Evolutionary conservation across 2,797 vertebrate species (phyloP), one percentile per base, ranked within the genome.

Genomic region (Urophycis tenuis): DNA sequence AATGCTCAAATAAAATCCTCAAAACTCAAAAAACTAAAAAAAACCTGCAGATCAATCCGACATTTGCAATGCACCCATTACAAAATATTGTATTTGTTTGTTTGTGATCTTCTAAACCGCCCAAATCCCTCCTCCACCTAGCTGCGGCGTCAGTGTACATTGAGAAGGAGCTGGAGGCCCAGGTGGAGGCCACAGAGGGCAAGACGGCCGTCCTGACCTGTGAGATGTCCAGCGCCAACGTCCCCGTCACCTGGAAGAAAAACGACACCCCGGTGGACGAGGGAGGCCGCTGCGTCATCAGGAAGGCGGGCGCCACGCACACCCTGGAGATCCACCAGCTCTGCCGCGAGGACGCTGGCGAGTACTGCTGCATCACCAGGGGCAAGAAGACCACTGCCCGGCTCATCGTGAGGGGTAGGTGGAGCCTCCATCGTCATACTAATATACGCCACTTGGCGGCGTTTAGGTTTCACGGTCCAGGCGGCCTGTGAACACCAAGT

Each of bases 191-290:
- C 17, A 89, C 92, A 80, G 95, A 96, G 80, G 93, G 94, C 0
- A 92, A 92, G 77, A 87, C 89, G 0, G 92, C 93, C 45, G 78
- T 88, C 35, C 83, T 96, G 34, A 88, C 84, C 36, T 97, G 96
- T n/a, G 93, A 95, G 80, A 85, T 95, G 15, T 95, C 93, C 78
- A 93, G 91, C 67, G 81, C 93, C 0, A 92, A 91, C 1, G 86
- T 93, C 30, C 89, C 90, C 0, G 93, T 95, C 75, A 93, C 94
- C n/a, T 97, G 95, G 96, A 96, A 85, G 86, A 96, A 94, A 83
- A 93, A 93, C 75, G 86, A 87, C 29, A 3, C 75, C 34, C 82
- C 90, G 36, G 77, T 97, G 34, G 88, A 92, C 78, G 90, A 93
- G 69, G 93, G 93, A 29, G 92, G 81, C 32, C 93, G 92, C 71